Base-by-base conservation (phyloP, 2,113 vertebrate genomes). In the Eublepharis macularius region DNA sequence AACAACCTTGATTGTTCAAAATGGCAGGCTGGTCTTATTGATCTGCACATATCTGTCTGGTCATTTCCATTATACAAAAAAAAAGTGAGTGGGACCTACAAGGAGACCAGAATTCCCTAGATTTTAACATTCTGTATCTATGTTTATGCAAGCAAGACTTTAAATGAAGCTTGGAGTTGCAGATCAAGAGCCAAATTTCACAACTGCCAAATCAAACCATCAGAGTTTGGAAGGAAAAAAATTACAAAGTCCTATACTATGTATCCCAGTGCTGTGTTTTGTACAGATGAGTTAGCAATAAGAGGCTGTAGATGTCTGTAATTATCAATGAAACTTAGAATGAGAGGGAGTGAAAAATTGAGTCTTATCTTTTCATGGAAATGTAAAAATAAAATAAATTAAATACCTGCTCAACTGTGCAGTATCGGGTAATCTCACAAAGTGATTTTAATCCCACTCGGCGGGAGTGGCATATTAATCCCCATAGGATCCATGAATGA, bases 171-270 rank as follows among this genome's bases (percentile, higher is more conserved):
- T 0, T 0, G 79, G 66, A 84, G 76, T 91, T 90, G 79, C 79
- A 91, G 75, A 87, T 81, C 6, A 1, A 78, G 72, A 90, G 93
- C 90, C 90, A 92, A 91, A 51, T 91, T 91, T 93, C 90, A 91
- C 93, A 93, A 89, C 94, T 91, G 85, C 79, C 88, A 92, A 92
- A 93, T 82, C 86, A 93, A 93, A 88, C 84, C 90, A 90, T 84
- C 81, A 65, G 39, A 47, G 81, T 86, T 89, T 89, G 26, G 36
- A 11, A n/a, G 70, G 36, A 16, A 26, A 9, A 34, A 12, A 49
- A 26, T 17, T 41, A 51, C 68, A 34, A 34, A 74, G n/a, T 36
- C 6, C 29, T 60, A 88, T 93, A 92, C 91, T 90, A 76, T 86
- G 86, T 81, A 89, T 92, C 85, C 90, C 69, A 80, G 63, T 93